Conservation (phyloP, 2,888 invertebrate species). For the Drosophila meridionalis region DNA sequence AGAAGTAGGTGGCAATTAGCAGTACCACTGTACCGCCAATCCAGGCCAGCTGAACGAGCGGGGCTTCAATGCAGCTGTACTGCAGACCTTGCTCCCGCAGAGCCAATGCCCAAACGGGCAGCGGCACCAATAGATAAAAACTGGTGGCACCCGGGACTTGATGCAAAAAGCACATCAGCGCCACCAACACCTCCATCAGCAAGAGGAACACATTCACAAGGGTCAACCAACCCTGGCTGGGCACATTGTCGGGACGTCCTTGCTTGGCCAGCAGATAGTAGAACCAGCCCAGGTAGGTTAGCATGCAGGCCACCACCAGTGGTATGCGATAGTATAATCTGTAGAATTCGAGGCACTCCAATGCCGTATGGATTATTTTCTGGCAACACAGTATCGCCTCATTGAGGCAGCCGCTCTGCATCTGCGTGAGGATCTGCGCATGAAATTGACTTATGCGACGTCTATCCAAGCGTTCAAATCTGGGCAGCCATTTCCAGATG, state of each 20-base stretch:
- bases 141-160: constrained; percentile 88
- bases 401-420: constrained; percentile 18
- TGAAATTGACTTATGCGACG: constrained; percentile 39
- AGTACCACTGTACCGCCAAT: constrained; percentile 72
- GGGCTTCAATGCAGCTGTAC: not conserved
- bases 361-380: constrained; percentile 87
- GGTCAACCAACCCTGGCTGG: constrained; percentile 13
- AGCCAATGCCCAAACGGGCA: constrained; percentile 83
- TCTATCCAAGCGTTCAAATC: constrained; percentile 50
- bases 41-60: constrained; percentile 72
- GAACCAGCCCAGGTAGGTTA: constrained; percentile 91
- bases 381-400: constrained; percentile 85
- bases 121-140: constrained; percentile 88
- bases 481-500: constrained; percentile 65
- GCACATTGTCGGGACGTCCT: constrained; percentile 34
- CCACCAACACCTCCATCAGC: constrained; percentile 24
- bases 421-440: constrained; percentile 16
- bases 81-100: constrained; percentile 38
- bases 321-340: constrained; percentile 93
- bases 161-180: constrained; percentile 86
- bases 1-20: constrained; percentile 68
- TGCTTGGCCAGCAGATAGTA: constrained; percentile 85
- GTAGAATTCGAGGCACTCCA: constrained; percentile 91
- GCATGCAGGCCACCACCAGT: constrained; percentile 88
- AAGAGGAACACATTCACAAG: constrained; percentile 2